Base-by-base conservation (phyloP, 1,140 invertebrate genomes). In the Panulirus ornatus region DNA sequence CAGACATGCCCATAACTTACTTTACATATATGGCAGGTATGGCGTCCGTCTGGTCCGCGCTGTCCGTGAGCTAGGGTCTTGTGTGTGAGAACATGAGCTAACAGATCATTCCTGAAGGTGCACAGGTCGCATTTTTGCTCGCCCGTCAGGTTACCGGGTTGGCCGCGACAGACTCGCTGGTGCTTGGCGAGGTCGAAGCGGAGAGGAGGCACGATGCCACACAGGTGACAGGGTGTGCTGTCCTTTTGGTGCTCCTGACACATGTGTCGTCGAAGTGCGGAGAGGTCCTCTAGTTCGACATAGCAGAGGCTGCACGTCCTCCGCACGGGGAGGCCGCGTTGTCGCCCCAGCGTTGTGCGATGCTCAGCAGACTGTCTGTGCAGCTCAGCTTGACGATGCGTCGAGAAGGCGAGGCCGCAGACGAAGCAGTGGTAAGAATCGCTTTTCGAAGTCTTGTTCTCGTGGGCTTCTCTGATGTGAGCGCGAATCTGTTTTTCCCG, bases 1-100 rank as follows among this genome's bases (percentile, higher is more conserved):
- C n/a, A n/a, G n/a, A n/a, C 16, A n/a, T 81, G 14, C 70, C n/a
- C 58, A 22, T 58, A 6, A 71, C 63, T 90, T 70, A 90, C 88
- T 71, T 90, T 90, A 70, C 88, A 90, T 79, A 90, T 66, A 51
- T 90, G 88, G 73, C 88, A 90, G 82, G n/a, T n/a, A 51, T 78
- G 58, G 34, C 82, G 81, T 27, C 44, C 44, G 58, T 90, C 83
- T 1, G 70, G 22, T 36, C 66, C 82, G 8, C 82, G 81, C 42
- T 84, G 71, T 22, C 88, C 83, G 38, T 90, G 88, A 1, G 82
- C 73, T 11, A 90, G 40, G 2, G 88, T 90, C 70, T 73, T 84
- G 63, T 90, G 88, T 9, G 73, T 51, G 8, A 90, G 73, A 1
- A 90, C 88, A 34, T 90, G 88, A 70, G 88, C 88, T 1, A 90